Evolutionary conservation across 2,888 invertebrate genomes (phyloP).

Genomic region (Agrochola litura): DNA sequence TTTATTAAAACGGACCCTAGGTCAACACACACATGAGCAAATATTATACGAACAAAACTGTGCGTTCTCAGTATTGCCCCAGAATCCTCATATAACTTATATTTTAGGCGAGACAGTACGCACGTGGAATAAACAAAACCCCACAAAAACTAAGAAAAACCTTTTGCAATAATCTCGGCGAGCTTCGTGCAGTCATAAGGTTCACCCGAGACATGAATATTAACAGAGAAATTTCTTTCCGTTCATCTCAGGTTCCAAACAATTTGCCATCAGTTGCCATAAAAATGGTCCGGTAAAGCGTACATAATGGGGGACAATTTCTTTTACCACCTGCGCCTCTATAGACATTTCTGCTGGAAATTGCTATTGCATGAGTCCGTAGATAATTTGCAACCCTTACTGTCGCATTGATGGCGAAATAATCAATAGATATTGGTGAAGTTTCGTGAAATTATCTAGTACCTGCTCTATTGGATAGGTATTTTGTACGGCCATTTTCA

Average conservation of each 20-base stretch:
- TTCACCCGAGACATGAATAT: conserved; percentile 82
- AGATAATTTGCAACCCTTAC: conserved; percentile 67
- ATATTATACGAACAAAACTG: conserved; percentile 38
- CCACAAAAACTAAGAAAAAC: conserved; percentile 59
- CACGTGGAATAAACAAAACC: conserved; percentile 71
- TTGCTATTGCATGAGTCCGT: conserved; percentile 68
- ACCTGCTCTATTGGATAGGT: conserved; percentile 3
- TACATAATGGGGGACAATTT: conserved; percentile 85
- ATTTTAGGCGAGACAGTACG: conserved; percentile 69
- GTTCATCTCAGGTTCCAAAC: conserved; percentile 78
- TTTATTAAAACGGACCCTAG: conserved; percentile 29
- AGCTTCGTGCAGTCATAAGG: conserved; percentile 71
- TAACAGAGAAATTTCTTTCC: conserved; percentile 74
- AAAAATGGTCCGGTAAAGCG: conserved; percentile 83
- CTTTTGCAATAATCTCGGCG: conserved; percentile 71
- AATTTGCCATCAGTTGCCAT: conserved; percentile 85
- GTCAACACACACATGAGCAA: conserved; percentile 18
- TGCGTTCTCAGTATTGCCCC: conserved; percentile 34
- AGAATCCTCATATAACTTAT: conserved; percentile 66
- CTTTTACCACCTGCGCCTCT: conserved; percentile 84
- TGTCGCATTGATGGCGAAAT: conserved; percentile 55
- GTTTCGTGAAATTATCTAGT: conserved; percentile 49
- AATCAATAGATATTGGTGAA: conserved; percentile 63
- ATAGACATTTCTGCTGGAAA: conserved; percentile 65
- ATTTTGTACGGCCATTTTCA: conserved; percentile 11